Percentiles rank a stretch among this genome's conserved stretches.
Evolutionary conservation across 1,140 invertebrate genomes (phyloP).

Genomic region (Delia radicum): DNA sequence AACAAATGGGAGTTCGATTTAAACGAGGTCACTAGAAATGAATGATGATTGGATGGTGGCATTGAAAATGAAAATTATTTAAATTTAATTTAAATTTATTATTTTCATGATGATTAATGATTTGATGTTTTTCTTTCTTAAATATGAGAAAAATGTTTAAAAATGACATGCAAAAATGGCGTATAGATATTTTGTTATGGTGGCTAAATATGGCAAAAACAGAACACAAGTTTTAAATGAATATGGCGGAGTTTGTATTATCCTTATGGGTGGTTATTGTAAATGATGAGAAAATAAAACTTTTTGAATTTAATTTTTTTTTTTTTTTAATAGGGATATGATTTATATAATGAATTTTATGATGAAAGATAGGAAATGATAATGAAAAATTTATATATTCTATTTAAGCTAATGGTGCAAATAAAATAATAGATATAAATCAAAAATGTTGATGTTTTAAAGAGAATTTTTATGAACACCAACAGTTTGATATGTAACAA

Average conservation of each 20-base stretch:
- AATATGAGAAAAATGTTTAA: neutral
- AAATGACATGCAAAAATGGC: neutral
- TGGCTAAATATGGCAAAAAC: conserved; percentile 29
- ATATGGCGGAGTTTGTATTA: too few species aligned
- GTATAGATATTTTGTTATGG: neutral
- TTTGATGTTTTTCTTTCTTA: neutral
- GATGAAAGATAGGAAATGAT: neutral
- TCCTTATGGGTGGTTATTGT: too few species aligned
- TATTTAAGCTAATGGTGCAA: neutral
- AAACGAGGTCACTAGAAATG: neutral
- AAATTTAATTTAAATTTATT: neutral
- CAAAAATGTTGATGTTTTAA: neutral
- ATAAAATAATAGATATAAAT: neutral
- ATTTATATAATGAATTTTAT: neutral
- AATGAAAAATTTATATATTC: neutral
- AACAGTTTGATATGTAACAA: neutral
- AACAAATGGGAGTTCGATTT: too few species aligned
- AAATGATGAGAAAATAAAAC: too few species aligned
- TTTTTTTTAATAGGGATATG: neutral
- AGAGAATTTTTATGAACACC: neutral
- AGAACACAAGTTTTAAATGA: conserved; percentile 25
- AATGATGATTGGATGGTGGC: neutral
- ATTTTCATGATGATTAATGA: neutral
- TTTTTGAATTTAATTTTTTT: neutral
- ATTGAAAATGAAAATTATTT: neutral